A percentile compares a stretch with the other conserved stretches of the same genome.
These are phyloP conservation scores for Quadriops clusia DNA, from an alignment of 2,888 invertebrate species.

Conservation along the genomic window DNA sequence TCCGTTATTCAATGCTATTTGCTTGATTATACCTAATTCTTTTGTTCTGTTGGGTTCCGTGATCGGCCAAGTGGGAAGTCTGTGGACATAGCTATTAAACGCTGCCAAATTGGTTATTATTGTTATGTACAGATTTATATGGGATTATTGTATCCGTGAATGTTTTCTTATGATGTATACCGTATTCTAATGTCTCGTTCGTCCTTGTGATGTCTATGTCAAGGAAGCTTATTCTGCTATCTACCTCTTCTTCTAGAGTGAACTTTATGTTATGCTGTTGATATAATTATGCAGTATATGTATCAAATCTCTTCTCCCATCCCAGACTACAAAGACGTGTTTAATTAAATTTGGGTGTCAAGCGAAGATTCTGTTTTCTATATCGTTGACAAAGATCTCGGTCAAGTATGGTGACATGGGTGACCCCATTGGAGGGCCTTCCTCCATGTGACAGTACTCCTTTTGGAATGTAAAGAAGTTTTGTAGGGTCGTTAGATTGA, in stretches of 20 bases:
- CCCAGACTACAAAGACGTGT: background rate
- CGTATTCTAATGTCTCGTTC: background rate
- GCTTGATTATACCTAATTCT: background rate
- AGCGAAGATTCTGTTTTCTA: too few species aligned
- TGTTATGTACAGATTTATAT: background rate
- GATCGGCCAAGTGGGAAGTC: background rate
- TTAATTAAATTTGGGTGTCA: too few species aligned
- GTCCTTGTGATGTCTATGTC: background rate
- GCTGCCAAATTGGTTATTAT: background rate
- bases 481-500: too few species aligned
- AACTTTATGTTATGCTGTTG: constrained; percentile 1
- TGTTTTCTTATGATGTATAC: background rate
- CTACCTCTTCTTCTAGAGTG: background rate
- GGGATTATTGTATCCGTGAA: background rate
- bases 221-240: background rate
- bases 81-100: background rate
- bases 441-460: too few species aligned
- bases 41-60: background rate
- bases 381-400: too few species aligned
- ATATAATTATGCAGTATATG: background rate
- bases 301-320: background rate
- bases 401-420: too few species aligned
- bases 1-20: background rate
- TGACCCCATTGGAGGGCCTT: too few species aligned
- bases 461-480: too few species aligned